These are phyloP conservation scores for Promerops cafer DNA, from an alignment of 2,113 vertebrate genomes.

Conservation along the genomic window DNA sequence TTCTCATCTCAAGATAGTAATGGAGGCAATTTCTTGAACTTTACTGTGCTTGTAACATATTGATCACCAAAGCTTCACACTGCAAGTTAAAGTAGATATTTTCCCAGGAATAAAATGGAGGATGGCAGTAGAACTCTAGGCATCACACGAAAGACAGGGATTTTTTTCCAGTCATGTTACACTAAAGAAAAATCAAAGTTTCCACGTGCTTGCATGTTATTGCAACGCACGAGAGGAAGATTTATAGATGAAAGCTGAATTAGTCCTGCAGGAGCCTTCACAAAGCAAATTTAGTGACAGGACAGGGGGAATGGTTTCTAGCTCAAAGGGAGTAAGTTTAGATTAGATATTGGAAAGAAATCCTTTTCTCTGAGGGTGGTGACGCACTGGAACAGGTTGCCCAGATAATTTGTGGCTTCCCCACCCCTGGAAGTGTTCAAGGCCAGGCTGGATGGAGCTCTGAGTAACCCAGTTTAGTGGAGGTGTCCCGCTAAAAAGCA, in stretches of 20 bases:
- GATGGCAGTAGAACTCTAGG: neutral
- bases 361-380: neutral
- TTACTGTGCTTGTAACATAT: slow-evolving; percentile 38
- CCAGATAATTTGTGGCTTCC: neutral
- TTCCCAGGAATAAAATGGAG: neutral
- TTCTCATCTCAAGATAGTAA: slow-evolving; percentile 53
- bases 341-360: neutral
- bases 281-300: neutral
- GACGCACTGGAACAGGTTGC: neutral
- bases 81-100: neutral
- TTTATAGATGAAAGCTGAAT: neutral
- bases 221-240: neutral
- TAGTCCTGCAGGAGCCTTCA: neutral
- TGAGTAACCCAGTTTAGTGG: neutral
- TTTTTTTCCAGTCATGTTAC: neutral
- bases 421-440: neutral
- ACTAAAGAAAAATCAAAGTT: neutral
- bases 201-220: neutral
- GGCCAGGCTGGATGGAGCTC: neutral
- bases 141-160: neutral
- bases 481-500: neutral
- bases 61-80: slow-evolving; percentile 21
- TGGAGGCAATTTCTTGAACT: slow-evolving; percentile 53
- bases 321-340: neutral
- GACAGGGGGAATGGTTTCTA: neutral